Conservation (phyloP, 2,113 vertebrate species). For the Gasterosteus nipponicus region DNA sequence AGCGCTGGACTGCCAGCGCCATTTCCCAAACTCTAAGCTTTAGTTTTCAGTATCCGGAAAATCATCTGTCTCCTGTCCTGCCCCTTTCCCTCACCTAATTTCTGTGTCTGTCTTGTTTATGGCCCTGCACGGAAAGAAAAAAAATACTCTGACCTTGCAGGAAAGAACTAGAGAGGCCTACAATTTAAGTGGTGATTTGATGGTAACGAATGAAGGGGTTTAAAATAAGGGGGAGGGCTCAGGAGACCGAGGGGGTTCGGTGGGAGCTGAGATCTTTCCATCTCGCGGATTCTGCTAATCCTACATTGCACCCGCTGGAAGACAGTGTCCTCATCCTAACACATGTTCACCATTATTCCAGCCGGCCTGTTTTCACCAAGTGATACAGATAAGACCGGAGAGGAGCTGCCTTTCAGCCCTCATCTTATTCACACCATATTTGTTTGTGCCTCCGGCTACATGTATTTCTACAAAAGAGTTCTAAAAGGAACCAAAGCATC, state of each 20-base stretch:
- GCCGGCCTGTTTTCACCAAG: constrained; percentile 56
- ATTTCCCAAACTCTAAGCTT: constrained; percentile 44
- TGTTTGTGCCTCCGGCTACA: constrained; percentile 9
- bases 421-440: constrained; percentile 54
- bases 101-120: constrained; percentile 65
- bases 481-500: constrained; percentile 6
- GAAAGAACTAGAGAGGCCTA: constrained; percentile 40
- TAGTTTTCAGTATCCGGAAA: constrained; percentile 50
- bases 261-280: constrained; percentile 71
- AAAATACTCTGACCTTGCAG: constrained; percentile 45
- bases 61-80: constrained; percentile 44
- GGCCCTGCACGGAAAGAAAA: constrained; percentile 45
- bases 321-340: constrained; percentile 73
- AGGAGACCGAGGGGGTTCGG: constrained; percentile 44
- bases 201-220: constrained; percentile 59
- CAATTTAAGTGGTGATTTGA: constrained; percentile 68
- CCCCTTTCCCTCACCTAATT: constrained; percentile 36
- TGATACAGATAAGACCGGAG: constrained; percentile 63
- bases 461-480: neutral
- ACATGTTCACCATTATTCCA: constrained; percentile 80
- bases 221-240: constrained; percentile 47
- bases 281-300: constrained; percentile 78
- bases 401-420: constrained; percentile 46
- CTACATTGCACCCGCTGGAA: constrained; percentile 78
- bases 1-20: constrained; percentile 53